Evolutionary conservation across 64 coral and sea anemone species (phyloP).

Genomic region (Platygyra sinensis): DNA sequence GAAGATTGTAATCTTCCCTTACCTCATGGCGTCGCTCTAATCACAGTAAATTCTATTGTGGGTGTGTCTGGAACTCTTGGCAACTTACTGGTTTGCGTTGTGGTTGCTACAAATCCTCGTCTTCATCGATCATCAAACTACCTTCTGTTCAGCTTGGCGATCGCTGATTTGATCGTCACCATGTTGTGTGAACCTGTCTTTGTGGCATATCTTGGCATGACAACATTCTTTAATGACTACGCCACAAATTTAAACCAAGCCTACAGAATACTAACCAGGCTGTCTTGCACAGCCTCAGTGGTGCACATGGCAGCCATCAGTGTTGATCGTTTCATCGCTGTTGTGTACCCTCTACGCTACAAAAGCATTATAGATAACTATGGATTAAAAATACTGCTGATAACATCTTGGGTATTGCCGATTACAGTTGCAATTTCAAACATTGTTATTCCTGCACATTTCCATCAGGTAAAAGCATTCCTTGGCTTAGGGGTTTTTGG

Average conservation of each 20-base stretch:
- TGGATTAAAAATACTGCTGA: not conserved
- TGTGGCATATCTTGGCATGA: not conserved
- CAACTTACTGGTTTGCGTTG: constrained; percentile 13
- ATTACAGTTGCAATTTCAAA: not conserved
- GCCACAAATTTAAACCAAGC: not conserved
- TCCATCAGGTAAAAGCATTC: not conserved
- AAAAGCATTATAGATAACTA: not conserved
- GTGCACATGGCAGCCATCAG: not conserved
- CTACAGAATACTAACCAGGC: not conserved
- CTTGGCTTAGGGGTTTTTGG: not conserved
- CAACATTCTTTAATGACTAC: not conserved
- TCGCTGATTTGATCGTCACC: constrained; percentile 28
- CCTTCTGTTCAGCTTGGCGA: not conserved
- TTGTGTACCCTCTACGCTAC: constrained; percentile 1
- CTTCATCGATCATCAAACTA: not conserved
- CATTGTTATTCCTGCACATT: not conserved
- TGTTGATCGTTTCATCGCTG: not conserved
- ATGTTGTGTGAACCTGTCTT: not conserved
- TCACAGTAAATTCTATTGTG: not conserved
- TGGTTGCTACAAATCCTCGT: not conserved
- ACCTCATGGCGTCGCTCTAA: not conserved
- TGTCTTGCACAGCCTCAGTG: not conserved
- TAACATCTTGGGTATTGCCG: not conserved
- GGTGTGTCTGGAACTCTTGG: constrained; percentile 5
- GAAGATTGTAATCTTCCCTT: not conserved